Evolutionary conservation across 2,888 invertebrate genomes (phyloP).

Genomic region (Mylabris sibirica): DNA sequence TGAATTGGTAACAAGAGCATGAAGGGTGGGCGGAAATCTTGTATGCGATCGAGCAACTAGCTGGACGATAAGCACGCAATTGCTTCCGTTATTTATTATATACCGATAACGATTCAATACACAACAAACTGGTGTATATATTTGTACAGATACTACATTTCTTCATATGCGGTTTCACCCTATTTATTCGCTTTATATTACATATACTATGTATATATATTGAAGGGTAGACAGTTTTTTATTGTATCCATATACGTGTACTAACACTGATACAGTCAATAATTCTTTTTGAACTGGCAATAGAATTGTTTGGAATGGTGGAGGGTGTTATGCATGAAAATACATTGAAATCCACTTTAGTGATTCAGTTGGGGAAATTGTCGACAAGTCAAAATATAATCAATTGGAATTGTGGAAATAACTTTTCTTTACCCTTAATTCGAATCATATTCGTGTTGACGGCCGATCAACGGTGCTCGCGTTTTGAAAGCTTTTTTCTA

Average conservation of each 20-base stretch:
- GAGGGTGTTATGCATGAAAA: not conserved
- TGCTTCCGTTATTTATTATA: slow-evolving; percentile 46
- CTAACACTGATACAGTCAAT: not conserved
- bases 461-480: not conserved
- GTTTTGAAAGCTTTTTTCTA: not conserved
- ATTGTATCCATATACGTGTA: not conserved
- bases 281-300: not conserved
- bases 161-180: not conserved
- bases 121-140: slow-evolving; percentile 9
- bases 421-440: not conserved
- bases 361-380: not conserved
- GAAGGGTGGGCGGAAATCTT: not conserved
- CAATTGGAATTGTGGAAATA: not conserved
- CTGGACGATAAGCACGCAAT: slow-evolving; percentile 28
- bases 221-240: not conserved
- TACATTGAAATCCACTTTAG: slow-evolving; percentile 10
- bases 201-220: not conserved
- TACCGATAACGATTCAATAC: slow-evolving; percentile 45
- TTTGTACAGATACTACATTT: not conserved
- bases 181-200: not conserved
- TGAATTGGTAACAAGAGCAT: not conserved
- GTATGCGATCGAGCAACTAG: not conserved
- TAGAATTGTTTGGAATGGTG: not conserved
- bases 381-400: slow-evolving; percentile 3
- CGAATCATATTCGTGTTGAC: not conserved